phyloP scores from a whole-genome alignment of 2,113 vertebrate species.

The Crotalus tigris region DNA sequence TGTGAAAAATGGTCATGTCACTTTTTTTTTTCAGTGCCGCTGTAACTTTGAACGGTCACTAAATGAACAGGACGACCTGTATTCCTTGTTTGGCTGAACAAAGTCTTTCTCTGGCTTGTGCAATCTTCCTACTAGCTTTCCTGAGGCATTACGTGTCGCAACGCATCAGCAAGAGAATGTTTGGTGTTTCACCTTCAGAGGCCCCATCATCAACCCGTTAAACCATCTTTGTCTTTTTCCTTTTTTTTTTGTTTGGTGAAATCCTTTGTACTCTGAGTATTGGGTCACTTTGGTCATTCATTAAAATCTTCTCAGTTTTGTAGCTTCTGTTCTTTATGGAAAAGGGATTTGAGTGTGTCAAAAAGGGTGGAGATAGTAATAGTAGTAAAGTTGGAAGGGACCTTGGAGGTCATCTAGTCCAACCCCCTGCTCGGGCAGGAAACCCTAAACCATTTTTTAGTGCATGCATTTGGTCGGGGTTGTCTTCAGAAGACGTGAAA shows the following conservation, averaged over 20 bases:
- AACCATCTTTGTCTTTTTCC: neutral
- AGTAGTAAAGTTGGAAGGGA: no score
- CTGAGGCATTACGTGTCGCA: neutral
- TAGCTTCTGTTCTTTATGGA: accelerated
- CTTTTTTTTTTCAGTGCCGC: neutral
- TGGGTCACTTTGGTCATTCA: neutral
- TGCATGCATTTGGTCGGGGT: neutral
- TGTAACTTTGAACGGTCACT: no score
- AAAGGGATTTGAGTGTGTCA: neutral
- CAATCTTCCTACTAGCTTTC: neutral
- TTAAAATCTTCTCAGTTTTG: neutral
- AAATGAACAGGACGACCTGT: neutral
- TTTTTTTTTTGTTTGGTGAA: neutral
- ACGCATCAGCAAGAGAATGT: neutral
- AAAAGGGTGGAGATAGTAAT: accelerated
- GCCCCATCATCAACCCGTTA: neutral
- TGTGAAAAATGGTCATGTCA: neutral
- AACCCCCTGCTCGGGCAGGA: no score
- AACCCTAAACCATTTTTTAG: neutral
- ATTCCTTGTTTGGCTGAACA: neutral
- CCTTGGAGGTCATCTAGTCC: no score
- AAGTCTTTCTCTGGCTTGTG: neutral
- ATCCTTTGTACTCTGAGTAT: neutral
- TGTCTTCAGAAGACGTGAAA: neutral
- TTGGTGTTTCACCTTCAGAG: neutral